Evolutionary conservation across 2,888 invertebrate genomes (phyloP).

Genomic region (Pyrochroa serraticornis): DNA sequence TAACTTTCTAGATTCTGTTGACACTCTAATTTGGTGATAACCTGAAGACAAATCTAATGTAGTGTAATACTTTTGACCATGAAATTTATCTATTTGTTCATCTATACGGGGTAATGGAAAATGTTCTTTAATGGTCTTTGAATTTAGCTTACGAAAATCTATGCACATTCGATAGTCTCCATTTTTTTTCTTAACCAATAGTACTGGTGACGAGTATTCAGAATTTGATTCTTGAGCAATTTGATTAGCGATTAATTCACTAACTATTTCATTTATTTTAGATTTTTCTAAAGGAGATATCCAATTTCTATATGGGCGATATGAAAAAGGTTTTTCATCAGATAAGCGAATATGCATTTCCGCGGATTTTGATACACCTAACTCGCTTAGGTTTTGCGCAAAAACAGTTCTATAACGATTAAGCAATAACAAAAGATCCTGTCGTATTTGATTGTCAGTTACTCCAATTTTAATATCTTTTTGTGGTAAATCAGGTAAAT

Average conservation of each 20-base stretch:
- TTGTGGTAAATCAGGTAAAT: no score
- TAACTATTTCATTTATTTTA: conserved; percentile 5
- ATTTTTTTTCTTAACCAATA: conserved; percentile 18
- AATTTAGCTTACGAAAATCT: conserved; percentile 23
- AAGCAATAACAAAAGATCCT: no score
- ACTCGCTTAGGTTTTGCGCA: no score
- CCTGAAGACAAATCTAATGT: conserved; percentile 7
- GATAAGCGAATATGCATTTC: no score
- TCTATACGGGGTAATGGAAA: conserved; percentile 24
- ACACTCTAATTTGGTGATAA: conserved; percentile 2
- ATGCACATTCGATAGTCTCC: conserved; percentile 21
- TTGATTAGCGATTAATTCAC: conserved; percentile 8
- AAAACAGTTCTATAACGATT: no score
- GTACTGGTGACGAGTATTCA: conserved; percentile 10
- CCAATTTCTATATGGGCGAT: no score
- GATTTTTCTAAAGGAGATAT: conserved; percentile 10
- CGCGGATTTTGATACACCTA: no score
- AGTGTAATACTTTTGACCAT: not conserved
- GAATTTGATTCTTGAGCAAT: conserved; percentile 16
- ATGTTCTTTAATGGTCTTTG: conserved; percentile 11
- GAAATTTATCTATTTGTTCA: conserved; percentile 14
- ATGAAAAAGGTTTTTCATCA: no score
- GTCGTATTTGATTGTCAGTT: no score
- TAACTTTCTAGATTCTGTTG: not conserved
- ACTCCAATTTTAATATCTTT: no score